These are phyloP conservation scores for Eupeodes luniger DNA, from an alignment of 2,888 invertebrate genomes.

Conservation along the genomic window DNA sequence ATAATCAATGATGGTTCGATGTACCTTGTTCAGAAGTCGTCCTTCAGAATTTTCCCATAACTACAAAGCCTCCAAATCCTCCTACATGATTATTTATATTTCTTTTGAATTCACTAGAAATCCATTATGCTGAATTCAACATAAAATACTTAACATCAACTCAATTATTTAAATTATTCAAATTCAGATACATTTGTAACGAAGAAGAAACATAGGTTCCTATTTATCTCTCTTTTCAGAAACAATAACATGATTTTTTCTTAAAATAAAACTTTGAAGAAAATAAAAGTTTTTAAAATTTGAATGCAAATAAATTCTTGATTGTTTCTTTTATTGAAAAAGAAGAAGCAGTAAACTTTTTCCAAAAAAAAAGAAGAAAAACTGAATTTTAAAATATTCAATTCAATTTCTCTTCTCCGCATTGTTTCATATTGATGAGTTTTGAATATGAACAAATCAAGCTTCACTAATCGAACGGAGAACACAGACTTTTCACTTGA, in stretches of 20 bases:
- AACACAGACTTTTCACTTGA: neutral
- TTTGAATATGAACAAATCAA: slow-evolving; percentile 21
- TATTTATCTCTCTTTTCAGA: neutral
- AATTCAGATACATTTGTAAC: too few species aligned
- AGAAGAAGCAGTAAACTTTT: neutral
- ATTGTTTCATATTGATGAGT: slow-evolving; percentile 8
- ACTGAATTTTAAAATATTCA: neutral
- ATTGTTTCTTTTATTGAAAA: neutral
- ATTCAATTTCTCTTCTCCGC: neutral
- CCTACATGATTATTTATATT: too few species aligned
- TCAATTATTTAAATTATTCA: too few species aligned
- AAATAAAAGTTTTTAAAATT: slow-evolving; percentile 9
- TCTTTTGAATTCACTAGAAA: too few species aligned
- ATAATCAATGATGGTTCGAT: too few species aligned
- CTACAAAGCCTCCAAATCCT: too few species aligned
- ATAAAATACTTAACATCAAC: too few species aligned
- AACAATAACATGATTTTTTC: neutral
- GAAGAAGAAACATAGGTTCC: too few species aligned
- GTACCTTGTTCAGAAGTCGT: too few species aligned
- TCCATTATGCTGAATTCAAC: too few species aligned
- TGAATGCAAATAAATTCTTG: slow-evolving; percentile 6
- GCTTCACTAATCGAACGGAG: slow-evolving; percentile 8
- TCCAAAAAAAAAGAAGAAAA: neutral
- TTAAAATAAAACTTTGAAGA: neutral
- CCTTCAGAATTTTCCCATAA: too few species aligned